Evolutionary conservation across 2,888 invertebrate genomes (phyloP).

Genomic region (Agonopterix subpropinquella): DNA sequence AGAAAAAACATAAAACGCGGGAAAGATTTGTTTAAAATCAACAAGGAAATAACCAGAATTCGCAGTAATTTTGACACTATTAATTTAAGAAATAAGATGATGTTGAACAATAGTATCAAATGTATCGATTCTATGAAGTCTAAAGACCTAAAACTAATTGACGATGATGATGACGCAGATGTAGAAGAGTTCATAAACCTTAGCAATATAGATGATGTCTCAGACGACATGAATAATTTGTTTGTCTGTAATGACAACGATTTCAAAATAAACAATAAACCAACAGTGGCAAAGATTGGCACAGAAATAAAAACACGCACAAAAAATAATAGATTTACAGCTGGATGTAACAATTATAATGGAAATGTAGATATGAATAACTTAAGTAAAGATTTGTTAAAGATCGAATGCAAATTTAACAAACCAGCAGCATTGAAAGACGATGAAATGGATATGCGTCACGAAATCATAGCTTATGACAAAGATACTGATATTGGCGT

Average conservation of each 20-base stretch:
- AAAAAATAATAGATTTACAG: background rate
- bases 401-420: background rate
- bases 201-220: constrained; percentile 24
- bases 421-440: background rate
- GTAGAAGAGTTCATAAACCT: background rate
- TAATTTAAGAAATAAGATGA: constrained; percentile 44
- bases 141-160: constrained; percentile 1
- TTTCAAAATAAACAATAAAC: constrained; percentile 40
- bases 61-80: constrained; percentile 41
- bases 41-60: constrained; percentile 47
- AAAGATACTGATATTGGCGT: background rate
- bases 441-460: background rate
- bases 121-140: constrained; percentile 13
- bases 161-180: background rate
- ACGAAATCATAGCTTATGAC: background rate
- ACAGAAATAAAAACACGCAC: constrained; percentile 6
- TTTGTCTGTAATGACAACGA: constrained; percentile 36
- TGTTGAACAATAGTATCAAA: constrained; percentile 33
- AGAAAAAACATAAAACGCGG: constrained; percentile 36
- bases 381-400: background rate
- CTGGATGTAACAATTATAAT: background rate
- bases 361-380: background rate
- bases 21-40: constrained; percentile 35
- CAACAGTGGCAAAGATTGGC: constrained; percentile 12
- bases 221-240: constrained; percentile 31